Percentiles rank a stretch among this genome's conserved stretches.
Evolutionary conservation across 2,113 vertebrate genomes (phyloP).

Genomic region (Athene noctua): DNA sequence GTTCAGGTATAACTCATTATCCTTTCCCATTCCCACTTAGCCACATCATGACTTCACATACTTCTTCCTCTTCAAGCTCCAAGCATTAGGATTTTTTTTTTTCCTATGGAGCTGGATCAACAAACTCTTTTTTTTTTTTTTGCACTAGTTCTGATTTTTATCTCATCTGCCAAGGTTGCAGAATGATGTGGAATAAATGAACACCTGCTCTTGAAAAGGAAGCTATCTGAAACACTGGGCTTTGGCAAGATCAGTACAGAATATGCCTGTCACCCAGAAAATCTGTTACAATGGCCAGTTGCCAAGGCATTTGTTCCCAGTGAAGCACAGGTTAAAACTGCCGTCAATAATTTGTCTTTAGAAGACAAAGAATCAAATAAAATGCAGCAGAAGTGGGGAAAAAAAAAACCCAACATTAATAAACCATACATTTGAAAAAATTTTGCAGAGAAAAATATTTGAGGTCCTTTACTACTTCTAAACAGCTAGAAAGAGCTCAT

Average conservation of each 20-base stretch:
- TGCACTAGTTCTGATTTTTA: neutral
- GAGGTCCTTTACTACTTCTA: neutral
- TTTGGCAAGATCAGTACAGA: conserved; percentile 24
- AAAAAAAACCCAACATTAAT: neutral
- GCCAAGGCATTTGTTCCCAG: conserved; percentile 14
- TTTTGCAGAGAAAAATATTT: neutral
- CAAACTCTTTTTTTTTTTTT: neutral
- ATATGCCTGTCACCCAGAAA: conserved; percentile 20
- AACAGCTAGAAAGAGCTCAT: neutral
- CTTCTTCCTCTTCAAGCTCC: neutral
- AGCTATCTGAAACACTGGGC: conserved; percentile 28
- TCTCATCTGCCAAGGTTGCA: conserved; percentile 33
- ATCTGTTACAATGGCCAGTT: conserved; percentile 27
- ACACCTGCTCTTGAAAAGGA: conserved; percentile 58
- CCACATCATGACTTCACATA: neutral
- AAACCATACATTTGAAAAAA: neutral
- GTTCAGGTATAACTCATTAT: neutral
- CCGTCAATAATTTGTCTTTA: neutral
- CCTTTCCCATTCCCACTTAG: neutral
- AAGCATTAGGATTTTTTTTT: neutral
- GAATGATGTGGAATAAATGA: conserved; percentile 58
- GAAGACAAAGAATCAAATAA: neutral
- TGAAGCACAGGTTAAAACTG: conserved; percentile 36
- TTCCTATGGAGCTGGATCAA: neutral
- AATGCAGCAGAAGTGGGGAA: neutral